A percentile compares a stretch with the other conserved stretches of the same genome.
phyloP scores from a whole-genome alignment of 2,113 vertebrate species.

The Cryptomyrus ogoouensis region DNA sequence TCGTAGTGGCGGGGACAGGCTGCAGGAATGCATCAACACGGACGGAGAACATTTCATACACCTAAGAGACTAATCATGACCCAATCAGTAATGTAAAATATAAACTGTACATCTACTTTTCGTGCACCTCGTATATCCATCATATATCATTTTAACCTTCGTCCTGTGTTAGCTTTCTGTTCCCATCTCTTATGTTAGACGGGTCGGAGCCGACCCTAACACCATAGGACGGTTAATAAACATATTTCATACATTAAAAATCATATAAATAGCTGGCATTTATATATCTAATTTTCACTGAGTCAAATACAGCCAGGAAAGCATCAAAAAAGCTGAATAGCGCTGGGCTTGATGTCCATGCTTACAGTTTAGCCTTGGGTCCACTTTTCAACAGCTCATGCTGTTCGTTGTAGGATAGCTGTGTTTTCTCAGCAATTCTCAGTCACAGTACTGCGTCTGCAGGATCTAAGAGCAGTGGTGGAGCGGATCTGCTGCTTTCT shows the following conservation, averaged over 20 bases:
- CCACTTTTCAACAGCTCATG: neutral
- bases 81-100: no score
- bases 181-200: no score
- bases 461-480: slow-evolving; percentile 47
- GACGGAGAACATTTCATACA: no score
- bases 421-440: neutral
- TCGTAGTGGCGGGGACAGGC: no score
- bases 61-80: no score
- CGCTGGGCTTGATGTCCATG: neutral
- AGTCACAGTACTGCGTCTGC: neutral
- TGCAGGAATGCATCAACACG: no score
- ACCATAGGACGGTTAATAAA: neutral
- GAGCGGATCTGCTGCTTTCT: slow-evolving; percentile 43
- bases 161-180: no score
- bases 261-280: neutral
- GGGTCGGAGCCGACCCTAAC: no score
- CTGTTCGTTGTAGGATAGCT: neutral
- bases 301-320: neutral
- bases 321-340: neutral
- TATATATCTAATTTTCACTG: neutral
- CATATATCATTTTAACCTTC: neutral
- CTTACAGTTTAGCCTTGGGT: neutral
- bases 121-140: neutral
- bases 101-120: no score
- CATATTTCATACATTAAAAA: neutral